Conservation (phyloP, 2,888 invertebrate species). For the Ectemnius continuus region DNA sequence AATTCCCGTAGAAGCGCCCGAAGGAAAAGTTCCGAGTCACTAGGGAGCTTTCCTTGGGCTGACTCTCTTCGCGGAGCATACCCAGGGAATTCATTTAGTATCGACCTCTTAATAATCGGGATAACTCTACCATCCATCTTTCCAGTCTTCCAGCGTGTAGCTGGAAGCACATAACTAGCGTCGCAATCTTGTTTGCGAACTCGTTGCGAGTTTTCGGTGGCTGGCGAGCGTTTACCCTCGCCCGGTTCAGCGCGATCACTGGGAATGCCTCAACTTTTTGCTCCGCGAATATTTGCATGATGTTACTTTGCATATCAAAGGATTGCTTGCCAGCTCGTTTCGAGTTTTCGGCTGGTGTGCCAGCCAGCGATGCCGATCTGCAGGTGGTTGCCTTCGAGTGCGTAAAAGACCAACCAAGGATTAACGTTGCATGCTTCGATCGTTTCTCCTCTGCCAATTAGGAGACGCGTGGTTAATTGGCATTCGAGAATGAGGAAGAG, state of each 20-base stretch:
- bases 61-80: too few species aligned
- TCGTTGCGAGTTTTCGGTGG: constrained; percentile 1
- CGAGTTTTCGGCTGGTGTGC: neutral
- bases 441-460: neutral
- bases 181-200: neutral
- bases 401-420: neutral
- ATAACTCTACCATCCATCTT: neutral
- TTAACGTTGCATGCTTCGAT: neutral
- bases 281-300: constrained; percentile 25
- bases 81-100: too few species aligned
- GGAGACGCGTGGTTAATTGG: neutral
- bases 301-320: constrained; percentile 45
- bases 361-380: neutral
- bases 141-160: neutral
- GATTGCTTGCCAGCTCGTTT: neutral
- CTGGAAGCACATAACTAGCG: neutral
- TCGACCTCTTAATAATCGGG: constrained; percentile 3
- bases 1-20: neutral
- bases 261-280: constrained; percentile 23
- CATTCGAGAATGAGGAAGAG: neutral
- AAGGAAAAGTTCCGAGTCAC: too few species aligned
- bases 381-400: neutral
- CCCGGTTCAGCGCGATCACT: neutral
- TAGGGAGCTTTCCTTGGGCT: too few species aligned
- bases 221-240: neutral